Conservation (phyloP, 92 coral and sea anemone species). For the Palythoa grandiflora region DNA sequence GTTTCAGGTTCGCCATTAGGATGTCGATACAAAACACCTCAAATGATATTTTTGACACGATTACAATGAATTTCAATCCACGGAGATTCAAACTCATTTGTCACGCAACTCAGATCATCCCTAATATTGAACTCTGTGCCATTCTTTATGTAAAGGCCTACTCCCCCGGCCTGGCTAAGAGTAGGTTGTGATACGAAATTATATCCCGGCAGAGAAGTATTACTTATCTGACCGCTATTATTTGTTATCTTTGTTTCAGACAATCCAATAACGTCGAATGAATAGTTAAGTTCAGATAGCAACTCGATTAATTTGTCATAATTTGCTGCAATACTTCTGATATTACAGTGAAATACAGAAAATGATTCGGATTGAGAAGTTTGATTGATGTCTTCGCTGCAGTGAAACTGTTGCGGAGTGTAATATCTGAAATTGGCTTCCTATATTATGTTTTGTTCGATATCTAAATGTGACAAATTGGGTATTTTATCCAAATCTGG, state of each 20-base stretch:
- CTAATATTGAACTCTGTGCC: slow-evolving; percentile 14
- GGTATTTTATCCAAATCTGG: slow-evolving; percentile 16
- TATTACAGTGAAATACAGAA: slow-evolving; percentile 54
- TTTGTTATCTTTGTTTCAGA: slow-evolving; percentile 52
- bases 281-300: slow-evolving; percentile 43
- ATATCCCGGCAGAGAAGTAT: slow-evolving; percentile 57
- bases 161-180: slow-evolving; percentile 47
- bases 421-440: slow-evolving; percentile 55
- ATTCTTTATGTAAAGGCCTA: slow-evolving; percentile 35
- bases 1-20: slow-evolving; percentile 24
- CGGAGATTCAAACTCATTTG: not conserved
- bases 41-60: slow-evolving; percentile 7
- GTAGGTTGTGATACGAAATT: slow-evolving; percentile 48
- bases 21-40: slow-evolving; percentile 39
- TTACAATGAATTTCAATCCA: not conserved
- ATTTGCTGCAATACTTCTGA: slow-evolving; percentile 61
- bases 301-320: slow-evolving; percentile 49
- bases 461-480: slow-evolving; percentile 35
- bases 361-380: slow-evolving; percentile 38
- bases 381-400: slow-evolving; percentile 33
- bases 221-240: slow-evolving; percentile 28
- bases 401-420: slow-evolving; percentile 39
- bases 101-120: slow-evolving; percentile 12
- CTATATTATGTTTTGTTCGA: slow-evolving; percentile 43
- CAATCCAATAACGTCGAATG: slow-evolving; percentile 53